Conservation (phyloP, 2,888 invertebrate species). For the Temnothorax rugatulus region DNA sequence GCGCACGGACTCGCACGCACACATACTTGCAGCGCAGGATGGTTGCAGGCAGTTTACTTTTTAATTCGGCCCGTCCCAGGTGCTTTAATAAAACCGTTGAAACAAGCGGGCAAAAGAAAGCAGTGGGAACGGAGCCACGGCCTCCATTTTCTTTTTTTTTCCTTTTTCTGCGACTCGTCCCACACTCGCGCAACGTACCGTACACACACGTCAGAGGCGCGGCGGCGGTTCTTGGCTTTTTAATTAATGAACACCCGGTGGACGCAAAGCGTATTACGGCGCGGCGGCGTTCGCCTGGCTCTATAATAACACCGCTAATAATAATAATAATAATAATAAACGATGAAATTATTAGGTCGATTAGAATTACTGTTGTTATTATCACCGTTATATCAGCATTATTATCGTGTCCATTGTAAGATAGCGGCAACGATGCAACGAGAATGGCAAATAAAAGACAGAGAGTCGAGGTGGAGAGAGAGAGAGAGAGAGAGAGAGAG, state of each 20-base stretch:
- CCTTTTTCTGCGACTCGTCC: conserved; percentile 20
- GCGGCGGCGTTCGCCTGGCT: conserved; percentile 13
- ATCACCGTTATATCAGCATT: conserved; percentile 51
- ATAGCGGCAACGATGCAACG: conserved; percentile 50
- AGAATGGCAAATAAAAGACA: conserved; percentile 42
- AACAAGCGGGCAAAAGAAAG: conserved; percentile 67
- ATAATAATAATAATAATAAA: conserved; percentile 27
- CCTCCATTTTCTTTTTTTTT: not conserved
- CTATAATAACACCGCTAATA: conserved; percentile 46
- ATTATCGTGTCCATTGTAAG: conserved; percentile 46
- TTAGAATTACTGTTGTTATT: conserved; percentile 37
- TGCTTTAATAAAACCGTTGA: conserved; percentile 83
- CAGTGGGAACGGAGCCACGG: not conserved
- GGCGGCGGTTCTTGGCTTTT: conserved; percentile 75
- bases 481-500: not conserved
- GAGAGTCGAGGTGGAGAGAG: not conserved
- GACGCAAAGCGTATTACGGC: conserved; percentile 58
- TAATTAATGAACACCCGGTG: conserved; percentile 81
- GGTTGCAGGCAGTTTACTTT: conserved; percentile 81
- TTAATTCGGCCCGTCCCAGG: conserved; percentile 80
- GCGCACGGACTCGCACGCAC: conserved; percentile 45
- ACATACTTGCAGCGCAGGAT: conserved; percentile 43
- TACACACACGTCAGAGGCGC: conserved; percentile 43
- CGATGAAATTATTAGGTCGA: conserved; percentile 44
- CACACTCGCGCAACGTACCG: conserved; percentile 40